A percentile compares a stretch with the other conserved stretches of the same genome.
phyloP scores from a whole-genome alignment of 2,888 invertebrate species.

The Hypomecis punctinalis region DNA sequence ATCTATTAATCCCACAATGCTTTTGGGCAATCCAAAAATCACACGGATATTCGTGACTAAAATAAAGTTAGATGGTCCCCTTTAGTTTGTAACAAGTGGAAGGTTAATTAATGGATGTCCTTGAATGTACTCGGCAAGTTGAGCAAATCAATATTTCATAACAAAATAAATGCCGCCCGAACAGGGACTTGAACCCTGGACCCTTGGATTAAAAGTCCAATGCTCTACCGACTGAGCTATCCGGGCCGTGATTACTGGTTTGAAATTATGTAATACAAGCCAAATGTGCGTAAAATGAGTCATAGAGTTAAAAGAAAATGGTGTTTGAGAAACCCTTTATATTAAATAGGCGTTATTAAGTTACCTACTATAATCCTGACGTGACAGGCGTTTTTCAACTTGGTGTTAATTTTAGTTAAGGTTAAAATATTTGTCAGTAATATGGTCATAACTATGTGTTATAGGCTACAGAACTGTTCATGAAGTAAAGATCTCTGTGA shows the following conservation, averaged over 20 bases:
- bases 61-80: not conserved
- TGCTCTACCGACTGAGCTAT: constrained; percentile 91
- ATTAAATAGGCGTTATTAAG: not conserved
- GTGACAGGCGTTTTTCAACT: too few species aligned
- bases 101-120: not conserved
- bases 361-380: too few species aligned
- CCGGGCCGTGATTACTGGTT: constrained; percentile 75
- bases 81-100: not conserved
- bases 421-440: too few species aligned
- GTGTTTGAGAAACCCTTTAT: too few species aligned
- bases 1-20: too few species aligned
- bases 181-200: constrained; percentile 92
- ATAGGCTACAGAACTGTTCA: too few species aligned
- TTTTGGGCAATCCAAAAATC: not conserved
- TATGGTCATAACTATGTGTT: too few species aligned
- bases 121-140: not conserved
- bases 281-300: constrained; percentile 19
- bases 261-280: constrained; percentile 22
- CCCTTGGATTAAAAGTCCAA: constrained; percentile 92
- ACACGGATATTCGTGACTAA: not conserved
- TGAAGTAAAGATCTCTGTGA: too few species aligned
- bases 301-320: constrained; percentile 12
- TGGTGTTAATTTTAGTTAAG: too few species aligned
- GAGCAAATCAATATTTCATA: not conserved
- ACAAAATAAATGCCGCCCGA: constrained; percentile 78